Evolutionary conservation across 2,888 invertebrate genomes (phyloP), one percentile per base, ranked within the genome.

Genomic region (Scaptomyza polygonia): DNA sequence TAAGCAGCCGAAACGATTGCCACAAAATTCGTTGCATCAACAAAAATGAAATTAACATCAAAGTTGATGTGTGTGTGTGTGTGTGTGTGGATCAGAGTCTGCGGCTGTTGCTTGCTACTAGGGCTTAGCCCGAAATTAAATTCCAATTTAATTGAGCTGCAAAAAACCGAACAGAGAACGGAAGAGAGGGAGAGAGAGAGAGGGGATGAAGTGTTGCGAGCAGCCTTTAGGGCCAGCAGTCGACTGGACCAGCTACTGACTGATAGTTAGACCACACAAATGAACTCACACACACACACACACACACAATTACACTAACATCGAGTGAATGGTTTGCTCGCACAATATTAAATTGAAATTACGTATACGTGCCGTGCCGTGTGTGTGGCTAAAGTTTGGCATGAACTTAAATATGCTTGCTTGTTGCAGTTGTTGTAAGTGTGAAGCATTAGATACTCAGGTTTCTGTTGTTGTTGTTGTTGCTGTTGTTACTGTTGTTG

Each of bases 101-200:
- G 86, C 29, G 48, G 54, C 63, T 56, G 45, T 49, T 40, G 51
- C 45, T 39, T 32, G 51, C 48, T 34, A 45, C 58, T 54, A 53
- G 70, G 65, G 59, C 86, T 77, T 83, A 86, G 85, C 81, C 66
- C 74, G 57, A 83, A 83, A 83, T 88, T 88, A 82, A 88, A 86
- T 86, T 89, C 84, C 88, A 77, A 80, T 88, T 89, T 88, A 86
- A 86, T 89, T 86, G 89, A 89, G 86, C 81, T 80, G 72, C 87
- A 79, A 88, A 82, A 85, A 87, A 70, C 42, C 21, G 21, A 21
- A n/a, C n/a, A 42, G 36, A 51, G 9, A 9, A 30, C 0, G 4
- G 16, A 39, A 12, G 16, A 16, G 5, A 16, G 8, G 14, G 8
- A 21, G 14, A 14, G 36, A 0, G 36, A 39, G 36, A 16, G 48